These are phyloP conservation scores for Zaprionus nigranus DNA, from an alignment of 1,140 invertebrate genomes.

Conservation along the genomic window DNA sequence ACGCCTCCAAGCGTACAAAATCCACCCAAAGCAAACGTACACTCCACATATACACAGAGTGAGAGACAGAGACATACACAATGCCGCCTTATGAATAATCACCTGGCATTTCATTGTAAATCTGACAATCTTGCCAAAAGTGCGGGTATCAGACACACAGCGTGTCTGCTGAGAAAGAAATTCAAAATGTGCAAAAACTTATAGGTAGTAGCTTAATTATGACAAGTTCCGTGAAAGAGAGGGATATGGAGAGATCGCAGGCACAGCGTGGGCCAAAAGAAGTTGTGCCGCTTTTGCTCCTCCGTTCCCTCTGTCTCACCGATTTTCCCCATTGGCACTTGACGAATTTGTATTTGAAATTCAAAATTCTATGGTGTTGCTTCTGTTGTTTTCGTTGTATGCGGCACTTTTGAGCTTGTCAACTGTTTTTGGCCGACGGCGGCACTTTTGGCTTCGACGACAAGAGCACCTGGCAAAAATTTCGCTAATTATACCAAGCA, in stretches of 20 bases:
- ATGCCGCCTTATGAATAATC: conserved; percentile 72
- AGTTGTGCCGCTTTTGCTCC: neutral
- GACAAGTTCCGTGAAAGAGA: conserved; percentile 26
- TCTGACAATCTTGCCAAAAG: conserved; percentile 63
- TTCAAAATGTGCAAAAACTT: conserved; percentile 63
- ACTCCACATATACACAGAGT: conserved; percentile 6
- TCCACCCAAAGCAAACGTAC: conserved; percentile 30
- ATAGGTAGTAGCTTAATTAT: conserved; percentile 66
- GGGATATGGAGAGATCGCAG: conserved; percentile 11
- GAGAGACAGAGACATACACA: conserved; percentile 10
- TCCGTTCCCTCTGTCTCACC: neutral
- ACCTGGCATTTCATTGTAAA: conserved; percentile 62
- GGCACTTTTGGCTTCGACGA: conserved; percentile 8
- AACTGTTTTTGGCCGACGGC: conserved; percentile 5
- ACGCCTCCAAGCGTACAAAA: conserved; percentile 48
- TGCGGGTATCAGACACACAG: conserved; percentile 49
- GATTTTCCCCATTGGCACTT: conserved; percentile 9
- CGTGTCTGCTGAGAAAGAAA: conserved; percentile 34
- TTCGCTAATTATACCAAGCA: conserved; percentile 32
- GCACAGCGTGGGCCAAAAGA: conserved; percentile 2
- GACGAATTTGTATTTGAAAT: conserved; percentile 38
- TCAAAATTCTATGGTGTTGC: conserved; percentile 4
- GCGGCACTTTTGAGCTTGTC: conserved; percentile 22
- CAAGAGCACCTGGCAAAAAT: conserved; percentile 40
- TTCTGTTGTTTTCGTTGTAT: conserved; percentile 12